Evolutionary conservation across 1,140 invertebrate genomes (phyloP).

Genomic region (Saccostrea glomerata): DNA sequence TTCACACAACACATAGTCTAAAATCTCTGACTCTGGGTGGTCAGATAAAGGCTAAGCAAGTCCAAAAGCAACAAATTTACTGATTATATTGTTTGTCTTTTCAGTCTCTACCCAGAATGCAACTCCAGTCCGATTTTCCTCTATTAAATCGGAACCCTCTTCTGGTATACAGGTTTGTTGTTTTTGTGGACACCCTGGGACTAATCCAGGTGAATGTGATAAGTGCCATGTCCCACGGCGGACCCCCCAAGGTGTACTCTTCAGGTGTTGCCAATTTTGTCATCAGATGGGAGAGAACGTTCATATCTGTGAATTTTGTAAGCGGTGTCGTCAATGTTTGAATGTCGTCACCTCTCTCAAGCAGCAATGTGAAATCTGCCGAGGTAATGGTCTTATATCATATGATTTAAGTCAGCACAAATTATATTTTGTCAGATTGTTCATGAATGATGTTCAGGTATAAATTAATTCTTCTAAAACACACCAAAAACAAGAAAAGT

Average conservation of each 20-base stretch:
- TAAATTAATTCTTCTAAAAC: no score
- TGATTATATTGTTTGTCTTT: not conserved
- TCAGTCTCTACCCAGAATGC: not conserved
- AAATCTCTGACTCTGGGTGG: no score
- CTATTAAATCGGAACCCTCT: not conserved
- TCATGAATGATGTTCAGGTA: no score
- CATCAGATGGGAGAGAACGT: not conserved
- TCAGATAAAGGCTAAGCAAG: no score
- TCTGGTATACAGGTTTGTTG: not conserved
- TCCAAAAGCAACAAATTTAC: no score
- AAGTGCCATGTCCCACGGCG: not conserved
- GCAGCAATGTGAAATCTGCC: no score
- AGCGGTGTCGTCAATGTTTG: not conserved
- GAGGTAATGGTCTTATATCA: no score
- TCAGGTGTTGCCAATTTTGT: not conserved
- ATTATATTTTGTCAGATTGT: no score
- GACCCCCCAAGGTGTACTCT: not conserved
- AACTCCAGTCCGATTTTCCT: not conserved
- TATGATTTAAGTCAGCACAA: no score
- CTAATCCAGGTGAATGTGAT: not conserved
- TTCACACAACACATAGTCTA: no score
- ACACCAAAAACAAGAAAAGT: no score
- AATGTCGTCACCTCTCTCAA: not conserved
- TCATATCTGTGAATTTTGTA: not conserved
- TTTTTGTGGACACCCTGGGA: not conserved